Base-by-base conservation (phyloP, 2,888 invertebrate genomes). In the Pseudococcus jackbeardsleyi region DNA sequence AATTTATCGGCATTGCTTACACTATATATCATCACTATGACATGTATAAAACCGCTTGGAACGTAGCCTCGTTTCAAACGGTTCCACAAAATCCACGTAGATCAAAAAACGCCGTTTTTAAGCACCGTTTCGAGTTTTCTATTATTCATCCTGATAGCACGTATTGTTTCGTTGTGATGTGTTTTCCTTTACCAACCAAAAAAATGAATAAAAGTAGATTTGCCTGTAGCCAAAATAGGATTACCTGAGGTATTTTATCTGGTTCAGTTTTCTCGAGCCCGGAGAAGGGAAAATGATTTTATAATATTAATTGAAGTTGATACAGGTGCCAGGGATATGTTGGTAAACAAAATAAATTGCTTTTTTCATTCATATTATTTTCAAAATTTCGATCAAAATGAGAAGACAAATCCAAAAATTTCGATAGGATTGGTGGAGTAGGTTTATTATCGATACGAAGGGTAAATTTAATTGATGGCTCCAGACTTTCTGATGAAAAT, bases 1-100 rank as follows among this genome's bases (percentile, higher is more conserved):
- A 54, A 54, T 54, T 54, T 54, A 54, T 54, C n/a, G n/a, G n/a
- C n/a, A 54, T n/a, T 54, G 54, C 54, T 54, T 54, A 54, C 54
- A 54, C 54, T 6, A 54, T 54, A 54, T 54, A 54, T 54, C 54
- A 54, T 54, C 54, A n/a, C 54, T n/a, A 54, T 54, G 54, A 54
- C 54, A 54, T 54, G 54, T 54, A 54, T 54, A 54, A 54, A 54
- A 54, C 54, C 54, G n/a, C n/a, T 54, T 54, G 54, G 54, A 54
- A 54, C 54, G 54, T 4, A 54, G 54, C n/a, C 54, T n/a, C 54
- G 54, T 54, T 54, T 54, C n/a, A 54, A 50, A 50, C 48, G 12
- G 4, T 5, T 50, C 48, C 15, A 12, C 15, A n/a, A 54, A 54
- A 54, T 54, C 54, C n/a, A 54, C 54, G n/a, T 54, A 54, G 54